Conservation (phyloP, 2,888 invertebrate species). For the Oxytorus armatus region DNA sequence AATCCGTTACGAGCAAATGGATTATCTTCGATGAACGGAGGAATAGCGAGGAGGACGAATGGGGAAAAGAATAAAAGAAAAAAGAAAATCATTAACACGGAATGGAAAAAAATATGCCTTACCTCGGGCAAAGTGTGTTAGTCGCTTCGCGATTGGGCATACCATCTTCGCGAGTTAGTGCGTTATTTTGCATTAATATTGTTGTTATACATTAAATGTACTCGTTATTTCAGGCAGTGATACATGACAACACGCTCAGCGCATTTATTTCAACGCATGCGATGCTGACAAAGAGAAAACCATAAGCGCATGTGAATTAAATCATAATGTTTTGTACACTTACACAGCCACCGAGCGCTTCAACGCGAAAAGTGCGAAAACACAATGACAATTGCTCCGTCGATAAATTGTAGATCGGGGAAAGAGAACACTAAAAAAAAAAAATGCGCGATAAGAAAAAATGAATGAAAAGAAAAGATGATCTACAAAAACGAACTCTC, state of each 20-base stretch:
- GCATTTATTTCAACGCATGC: conserved; percentile 46
- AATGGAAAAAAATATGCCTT: conserved; percentile 7
- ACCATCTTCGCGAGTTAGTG: conserved; percentile 20
- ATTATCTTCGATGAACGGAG: not conserved
- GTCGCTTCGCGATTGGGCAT: not conserved
- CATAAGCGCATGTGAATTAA: conserved; percentile 10
- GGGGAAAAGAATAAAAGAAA: not conserved
- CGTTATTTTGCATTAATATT: not conserved
- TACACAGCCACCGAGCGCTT: conserved; percentile 30
- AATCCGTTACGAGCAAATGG: too few species aligned
- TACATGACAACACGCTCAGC: conserved; percentile 33
- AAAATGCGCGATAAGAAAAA: conserved; percentile 33
- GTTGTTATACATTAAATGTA: not conserved
- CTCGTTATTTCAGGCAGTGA: conserved; percentile 16
- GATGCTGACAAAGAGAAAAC: conserved; percentile 18
- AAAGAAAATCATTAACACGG: not conserved
- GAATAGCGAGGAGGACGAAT: not conserved
- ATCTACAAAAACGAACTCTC: conserved; percentile 1
- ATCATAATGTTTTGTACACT: conserved; percentile 26
- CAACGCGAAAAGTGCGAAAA: conserved; percentile 36
- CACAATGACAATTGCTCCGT: conserved; percentile 59
- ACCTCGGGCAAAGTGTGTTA: conserved; percentile 27
- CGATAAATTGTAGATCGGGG: conserved; percentile 7
- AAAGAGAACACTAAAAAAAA: not conserved
- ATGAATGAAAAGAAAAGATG: not conserved